A percentile compares a stretch with the other conserved stretches of the same genome.
phyloP scores from a whole-genome alignment of 2,113 vertebrate genomes.

The Vicugna pacos region DNA sequence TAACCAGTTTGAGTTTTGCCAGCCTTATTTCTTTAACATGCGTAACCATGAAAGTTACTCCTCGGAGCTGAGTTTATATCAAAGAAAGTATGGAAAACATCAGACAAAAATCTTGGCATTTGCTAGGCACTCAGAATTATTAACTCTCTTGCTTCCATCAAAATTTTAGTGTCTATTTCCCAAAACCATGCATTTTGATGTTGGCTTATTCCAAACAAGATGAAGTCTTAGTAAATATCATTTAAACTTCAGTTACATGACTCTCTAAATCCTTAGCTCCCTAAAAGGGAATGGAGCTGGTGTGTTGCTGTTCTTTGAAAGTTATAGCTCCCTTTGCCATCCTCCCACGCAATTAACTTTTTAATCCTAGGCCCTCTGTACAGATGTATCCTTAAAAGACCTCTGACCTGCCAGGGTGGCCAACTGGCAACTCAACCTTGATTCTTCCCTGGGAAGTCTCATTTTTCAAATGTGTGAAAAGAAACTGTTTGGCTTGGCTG shows the following conservation, averaged over 20 bases:
- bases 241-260: background rate
- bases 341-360: background rate
- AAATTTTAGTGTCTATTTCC: background rate
- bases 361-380: too few relatives aligned
- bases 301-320: background rate
- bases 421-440: background rate
- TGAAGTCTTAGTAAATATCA: background rate
- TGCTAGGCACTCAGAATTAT: background rate
- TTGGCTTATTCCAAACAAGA: background rate
- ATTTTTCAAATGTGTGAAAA: background rate
- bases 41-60: background rate
- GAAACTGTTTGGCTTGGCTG: background rate
- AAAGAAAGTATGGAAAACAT: background rate
- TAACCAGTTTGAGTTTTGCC: background rate
- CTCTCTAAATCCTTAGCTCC: background rate
- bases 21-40: background rate
- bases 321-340: too few relatives aligned
- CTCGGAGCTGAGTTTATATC: background rate
- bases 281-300: background rate
- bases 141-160: background rate
- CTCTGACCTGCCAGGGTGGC: background rate
- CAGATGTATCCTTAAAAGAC: background rate
- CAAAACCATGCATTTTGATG: background rate
- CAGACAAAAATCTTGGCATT: background rate
- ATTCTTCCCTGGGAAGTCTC: background rate